These are phyloP conservation scores for Megatriorchis doriae DNA, from an alignment of 2,113 vertebrate genomes.

Conservation along the genomic window DNA sequence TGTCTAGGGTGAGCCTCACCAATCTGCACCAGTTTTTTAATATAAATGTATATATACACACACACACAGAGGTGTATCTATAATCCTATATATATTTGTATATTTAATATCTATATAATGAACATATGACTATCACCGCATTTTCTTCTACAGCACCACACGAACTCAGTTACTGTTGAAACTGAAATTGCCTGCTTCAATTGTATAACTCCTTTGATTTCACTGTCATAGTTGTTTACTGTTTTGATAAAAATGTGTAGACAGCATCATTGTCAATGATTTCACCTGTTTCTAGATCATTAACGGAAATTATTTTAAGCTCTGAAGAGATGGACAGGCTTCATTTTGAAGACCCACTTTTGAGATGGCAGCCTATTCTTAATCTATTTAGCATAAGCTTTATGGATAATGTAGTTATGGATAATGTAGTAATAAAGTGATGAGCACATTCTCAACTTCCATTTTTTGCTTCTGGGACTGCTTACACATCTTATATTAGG, in stretches of 20 bases:
- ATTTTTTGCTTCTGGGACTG: background rate
- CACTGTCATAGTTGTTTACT: background rate
- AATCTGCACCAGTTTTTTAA: background rate
- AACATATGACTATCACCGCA: background rate
- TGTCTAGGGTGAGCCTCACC: background rate
- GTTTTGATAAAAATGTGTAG: background rate
- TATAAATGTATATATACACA: background rate
- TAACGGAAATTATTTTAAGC: background rate
- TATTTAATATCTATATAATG: background rate
- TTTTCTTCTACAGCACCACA: conserved; percentile 19
- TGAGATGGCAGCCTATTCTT: background rate
- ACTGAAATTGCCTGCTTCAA: background rate
- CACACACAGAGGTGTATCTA: background rate
- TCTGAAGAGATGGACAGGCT: background rate
- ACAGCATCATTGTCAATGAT: background rate
- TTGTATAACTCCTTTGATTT: background rate
- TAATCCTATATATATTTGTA: background rate
- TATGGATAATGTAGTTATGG: background rate
- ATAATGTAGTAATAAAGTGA: background rate
- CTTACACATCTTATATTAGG: background rate
- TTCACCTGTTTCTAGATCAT: conserved; percentile 2
- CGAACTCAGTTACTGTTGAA: background rate
- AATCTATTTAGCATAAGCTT: background rate
- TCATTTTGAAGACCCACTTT: background rate
- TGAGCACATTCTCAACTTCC: background rate